These are phyloP conservation scores for sheep (Ovis aries) DNA, from an alignment of 2,113 vertebrate genomes.

Conservation along the genomic window ARS-UI_Ramb_v3.0 NC_056055.1:97357001-97357500, in stretches of 20 bases:
- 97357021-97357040: neutral
- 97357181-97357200: neutral
- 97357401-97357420: neutral
- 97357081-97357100: neutral
- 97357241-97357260: constrained; percentile 5
- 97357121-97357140: neutral
- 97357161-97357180: neutral
- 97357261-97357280: constrained; percentile 17
- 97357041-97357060: neutral
- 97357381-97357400: neutral
- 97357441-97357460: neutral
- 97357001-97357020: neutral
- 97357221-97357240: neutral
- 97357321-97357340: constrained; percentile 34
- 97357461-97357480: neutral
- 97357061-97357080: neutral
- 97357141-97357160: neutral
- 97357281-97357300: neutral
- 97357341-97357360: neutral
- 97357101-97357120: neutral
- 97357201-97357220: neutral
- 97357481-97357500: neutral
- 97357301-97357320: neutral
- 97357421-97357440: neutral
- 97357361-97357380: neutral